phyloP scores from a whole-genome alignment of 2,113 vertebrate species.

The Oreotragus oreotragus region DNA sequence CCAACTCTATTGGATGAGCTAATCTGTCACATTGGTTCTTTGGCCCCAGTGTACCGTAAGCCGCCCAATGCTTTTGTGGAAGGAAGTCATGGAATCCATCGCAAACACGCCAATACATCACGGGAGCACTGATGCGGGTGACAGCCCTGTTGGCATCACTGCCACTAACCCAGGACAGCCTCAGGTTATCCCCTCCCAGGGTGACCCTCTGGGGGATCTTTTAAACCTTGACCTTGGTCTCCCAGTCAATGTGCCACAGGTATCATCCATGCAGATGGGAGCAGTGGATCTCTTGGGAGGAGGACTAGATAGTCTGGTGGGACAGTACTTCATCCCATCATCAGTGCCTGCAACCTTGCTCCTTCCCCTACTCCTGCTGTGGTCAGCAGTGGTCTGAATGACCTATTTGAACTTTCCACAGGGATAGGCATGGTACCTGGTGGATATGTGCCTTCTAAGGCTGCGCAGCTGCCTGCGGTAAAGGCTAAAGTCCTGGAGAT shows the following conservation, averaged over 20 bases:
- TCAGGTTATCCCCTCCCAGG: conserved; percentile 93
- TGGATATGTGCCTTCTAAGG: conserved; percentile 88
- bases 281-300: conserved; percentile 96
- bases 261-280: conserved; percentile 94
- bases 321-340: conserved; percentile 96
- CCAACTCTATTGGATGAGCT: conserved; percentile 96
- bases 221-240: conserved; percentile 95
- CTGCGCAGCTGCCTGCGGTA: conserved; percentile 96
- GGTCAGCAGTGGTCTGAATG: conserved; percentile 93
- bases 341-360: conserved; percentile 93
- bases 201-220: conserved; percentile 94
- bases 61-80: conserved; percentile 98
- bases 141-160: conserved; percentile 91
- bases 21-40: conserved; percentile 96
- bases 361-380: conserved; percentile 95
- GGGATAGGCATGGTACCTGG: conserved; percentile 95
- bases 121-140: conserved; percentile 92
- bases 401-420: conserved; percentile 94
- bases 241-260: conserved; percentile 93
- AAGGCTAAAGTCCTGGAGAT: conserved; percentile 98
- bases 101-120: conserved; percentile 96
- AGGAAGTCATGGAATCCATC: conserved; percentile 96
- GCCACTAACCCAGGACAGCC: conserved; percentile 88
- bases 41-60: conserved; percentile 98
- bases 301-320: conserved; percentile 96